A percentile compares a stretch with the other conserved stretches of the same genome.
phyloP scores from a whole-genome alignment of 2,888 invertebrate genomes.

The Pterostichus madidus region DNA sequence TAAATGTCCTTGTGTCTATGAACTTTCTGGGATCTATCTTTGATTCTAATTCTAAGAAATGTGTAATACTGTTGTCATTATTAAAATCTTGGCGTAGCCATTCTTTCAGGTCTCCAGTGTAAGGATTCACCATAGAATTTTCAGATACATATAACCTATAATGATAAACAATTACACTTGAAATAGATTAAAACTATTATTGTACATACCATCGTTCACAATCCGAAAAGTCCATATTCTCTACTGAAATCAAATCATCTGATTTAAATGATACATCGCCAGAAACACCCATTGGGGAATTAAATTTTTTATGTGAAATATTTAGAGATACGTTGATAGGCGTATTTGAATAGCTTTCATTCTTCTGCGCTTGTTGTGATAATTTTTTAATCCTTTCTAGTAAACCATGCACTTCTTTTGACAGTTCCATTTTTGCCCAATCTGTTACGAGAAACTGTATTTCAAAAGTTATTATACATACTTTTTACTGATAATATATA shows the following conservation, averaged over 20 bases:
- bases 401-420: slow-evolving; percentile 72
- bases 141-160: slow-evolving; percentile 70
- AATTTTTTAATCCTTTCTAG: slow-evolving; percentile 68
- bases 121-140: slow-evolving; percentile 63
- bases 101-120: slow-evolving; percentile 67
- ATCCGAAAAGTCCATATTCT: slow-evolving; percentile 79
- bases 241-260: slow-evolving; percentile 80
- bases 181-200: slow-evolving; percentile 6
- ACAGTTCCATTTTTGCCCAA: slow-evolving; percentile 72
- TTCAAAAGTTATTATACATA: neutral
- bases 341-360: slow-evolving; percentile 62
- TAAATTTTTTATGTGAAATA: slow-evolving; percentile 4
- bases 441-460: slow-evolving; percentile 16
- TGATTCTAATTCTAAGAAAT: slow-evolving; percentile 32
- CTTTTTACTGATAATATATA: neutral
- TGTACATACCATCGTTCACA: slow-evolving; percentile 80
- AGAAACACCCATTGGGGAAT: slow-evolving; percentile 12
- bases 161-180: slow-evolving; percentile 60
- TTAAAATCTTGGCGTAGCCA: slow-evolving; percentile 70
- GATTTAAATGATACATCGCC: slow-evolving; percentile 65
- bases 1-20: slow-evolving; percentile 85
- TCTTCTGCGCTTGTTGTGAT: slow-evolving; percentile 62
- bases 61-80: slow-evolving; percentile 23
- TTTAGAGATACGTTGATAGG: neutral
- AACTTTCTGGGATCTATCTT: slow-evolving; percentile 73